Percentiles rank a stretch among this genome's conserved stretches.
Conservation (phyloP, 2,888 invertebrate species). For the Blera fallax region DNA sequence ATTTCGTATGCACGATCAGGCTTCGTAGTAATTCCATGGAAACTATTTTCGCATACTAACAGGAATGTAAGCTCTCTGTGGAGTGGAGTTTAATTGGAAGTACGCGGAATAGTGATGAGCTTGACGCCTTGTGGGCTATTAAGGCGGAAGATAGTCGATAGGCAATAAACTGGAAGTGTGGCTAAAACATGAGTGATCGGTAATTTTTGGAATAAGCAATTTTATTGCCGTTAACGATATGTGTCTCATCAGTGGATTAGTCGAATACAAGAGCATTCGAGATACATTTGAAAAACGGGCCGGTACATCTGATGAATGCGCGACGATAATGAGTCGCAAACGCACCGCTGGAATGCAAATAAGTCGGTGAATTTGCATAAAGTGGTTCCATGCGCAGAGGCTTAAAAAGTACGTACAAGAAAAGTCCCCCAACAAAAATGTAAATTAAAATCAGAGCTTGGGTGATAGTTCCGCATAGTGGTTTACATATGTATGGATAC, state of each 20-base stretch:
- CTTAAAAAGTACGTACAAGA: too few relatives aligned
- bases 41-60: constrained; percentile 7
- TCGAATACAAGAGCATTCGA: not conserved
- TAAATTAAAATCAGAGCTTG: too few relatives aligned
- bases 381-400: too few relatives aligned
- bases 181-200: not conserved
- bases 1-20: constrained; percentile 31
- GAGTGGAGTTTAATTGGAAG: constrained; percentile 15
- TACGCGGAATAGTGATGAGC: constrained; percentile 27
- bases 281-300: not conserved
- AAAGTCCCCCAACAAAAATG: too few relatives aligned
- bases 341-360: too few relatives aligned
- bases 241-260: not conserved
- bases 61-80: not conserved
- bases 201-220: not conserved
- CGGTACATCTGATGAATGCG: not conserved
- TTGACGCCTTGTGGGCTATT: not conserved
- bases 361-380: too few relatives aligned
- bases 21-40: constrained; percentile 13
- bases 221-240: not conserved
- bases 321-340: too few relatives aligned
- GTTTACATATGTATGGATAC: too few relatives aligned
- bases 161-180: not conserved
- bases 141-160: constrained; percentile 19
- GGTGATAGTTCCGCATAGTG: too few relatives aligned